Base-by-base conservation (phyloP, 2,888 invertebrate species). In the Argyra leucocephala region DNA sequence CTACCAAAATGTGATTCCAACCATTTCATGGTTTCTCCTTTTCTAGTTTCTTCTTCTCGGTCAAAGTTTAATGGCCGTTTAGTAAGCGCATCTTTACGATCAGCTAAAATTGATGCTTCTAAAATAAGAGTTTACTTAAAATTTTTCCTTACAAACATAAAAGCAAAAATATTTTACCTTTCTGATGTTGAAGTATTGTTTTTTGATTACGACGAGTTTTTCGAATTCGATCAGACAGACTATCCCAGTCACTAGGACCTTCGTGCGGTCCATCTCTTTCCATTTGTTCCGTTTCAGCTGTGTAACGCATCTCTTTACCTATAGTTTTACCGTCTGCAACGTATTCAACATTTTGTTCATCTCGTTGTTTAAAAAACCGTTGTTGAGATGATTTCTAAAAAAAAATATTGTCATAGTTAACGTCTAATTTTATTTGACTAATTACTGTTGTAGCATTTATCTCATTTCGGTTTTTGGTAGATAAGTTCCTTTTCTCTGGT, bases 11-110 rank as follows among this genome's bases (percentile, higher is more conserved):
- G 93, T 74, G 90, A 89, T 74, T 93, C 93, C 64, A 93, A 82
- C 93, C 93, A 93, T 80, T 92, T 92, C 69, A 90, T 91, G 0
- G 93, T 93, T 81, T 93, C 93, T 70, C 89, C 88, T 78, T 93
- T 93, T 67, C 93, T 85, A 7, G 92, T 92, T 77, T 92, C 90
- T 78, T 93, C 93, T 76, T 93, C 93, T 74, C 90, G 87, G 75
- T 92, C 91, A 73, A 91, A 88, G 79, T 93, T 91, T 69, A 92
- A 80, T 0, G 93, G 91, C 65, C 88, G 87, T 75, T 89, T 88
- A 57, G 90, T 89, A 73, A 91, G 82, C 5, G 88, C 89, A 79
- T 93, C 92, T 78, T 91, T 91, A 66, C 91, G 85, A 71, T 88
- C 89, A 68, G 83, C 82, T 72, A 78, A 71, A 67, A 78, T 70